Percentiles rank a stretch among this genome's conserved stretches.
These are phyloP conservation scores for Cataglyphis rosenhaueri DNA, from an alignment of 2,888 invertebrate species.

Conservation along the genomic window DNA sequence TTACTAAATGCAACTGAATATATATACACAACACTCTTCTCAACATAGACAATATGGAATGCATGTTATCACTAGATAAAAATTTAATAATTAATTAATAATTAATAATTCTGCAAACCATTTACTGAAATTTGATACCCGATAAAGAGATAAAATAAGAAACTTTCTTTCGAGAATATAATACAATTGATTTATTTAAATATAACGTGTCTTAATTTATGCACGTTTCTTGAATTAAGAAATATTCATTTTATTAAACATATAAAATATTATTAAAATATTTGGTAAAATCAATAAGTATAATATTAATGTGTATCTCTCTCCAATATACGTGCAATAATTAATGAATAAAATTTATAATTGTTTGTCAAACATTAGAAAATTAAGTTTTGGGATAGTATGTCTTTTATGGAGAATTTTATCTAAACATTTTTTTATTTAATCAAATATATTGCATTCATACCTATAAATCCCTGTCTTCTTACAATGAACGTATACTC, in stretches of 20 bases:
- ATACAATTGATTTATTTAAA: background rate
- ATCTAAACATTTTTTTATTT: background rate
- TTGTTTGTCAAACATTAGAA: background rate
- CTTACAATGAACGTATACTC: background rate
- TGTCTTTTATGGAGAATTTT: background rate
- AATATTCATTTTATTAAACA: background rate
- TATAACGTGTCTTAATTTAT: background rate
- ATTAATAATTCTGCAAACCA: background rate
- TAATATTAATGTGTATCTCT: background rate
- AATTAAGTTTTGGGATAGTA: background rate
- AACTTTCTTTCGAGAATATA: background rate
- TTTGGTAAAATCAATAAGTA: background rate
- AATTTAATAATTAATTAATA: constrained; percentile 16
- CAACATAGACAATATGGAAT: background rate
- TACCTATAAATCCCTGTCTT: background rate
- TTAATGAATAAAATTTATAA: background rate
- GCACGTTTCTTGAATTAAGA: background rate
- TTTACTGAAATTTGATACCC: constrained; percentile 4
- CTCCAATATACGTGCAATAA: background rate
- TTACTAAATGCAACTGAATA: constrained; percentile 21
- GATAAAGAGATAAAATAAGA: background rate
- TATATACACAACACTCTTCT: background rate
- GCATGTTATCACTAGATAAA: background rate
- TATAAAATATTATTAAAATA: background rate
- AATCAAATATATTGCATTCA: background rate